These are phyloP conservation scores for Pongo abelii DNA, from an alignment of 2,113 vertebrate species.

Conservation along the genomic window DNA sequence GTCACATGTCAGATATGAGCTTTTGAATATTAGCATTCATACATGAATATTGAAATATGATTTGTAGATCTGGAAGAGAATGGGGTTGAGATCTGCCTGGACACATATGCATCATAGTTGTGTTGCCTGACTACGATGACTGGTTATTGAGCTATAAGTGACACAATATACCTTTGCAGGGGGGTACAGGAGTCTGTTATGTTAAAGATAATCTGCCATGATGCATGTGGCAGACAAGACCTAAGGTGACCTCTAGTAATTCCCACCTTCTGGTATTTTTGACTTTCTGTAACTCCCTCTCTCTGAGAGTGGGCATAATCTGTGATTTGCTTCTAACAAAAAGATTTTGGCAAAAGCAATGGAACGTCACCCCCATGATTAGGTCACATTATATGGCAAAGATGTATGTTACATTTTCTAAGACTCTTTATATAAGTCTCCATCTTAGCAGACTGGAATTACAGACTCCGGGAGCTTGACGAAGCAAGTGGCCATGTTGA, in stretches of 20 bases:
- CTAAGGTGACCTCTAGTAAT: background rate
- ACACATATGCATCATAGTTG: background rate
- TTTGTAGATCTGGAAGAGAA: background rate
- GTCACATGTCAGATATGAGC: background rate
- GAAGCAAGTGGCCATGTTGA: background rate
- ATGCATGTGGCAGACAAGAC: background rate
- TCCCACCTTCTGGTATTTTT: background rate
- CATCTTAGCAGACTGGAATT: background rate
- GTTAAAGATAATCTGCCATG: background rate
- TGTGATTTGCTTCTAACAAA: background rate
- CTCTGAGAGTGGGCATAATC: background rate
- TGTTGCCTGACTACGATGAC: background rate
- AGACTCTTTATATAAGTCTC: background rate
- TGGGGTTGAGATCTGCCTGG: background rate
- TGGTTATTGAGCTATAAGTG: background rate
- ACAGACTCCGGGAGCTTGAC: background rate
- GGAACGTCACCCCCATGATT: background rate
- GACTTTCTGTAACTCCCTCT: background rate
- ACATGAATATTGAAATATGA: background rate
- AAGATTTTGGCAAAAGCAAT: background rate
- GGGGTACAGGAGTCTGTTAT: background rate
- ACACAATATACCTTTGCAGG: background rate
- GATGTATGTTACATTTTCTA: background rate
- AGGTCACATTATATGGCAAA: background rate
- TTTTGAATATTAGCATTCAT: background rate